phyloP scores from a whole-genome alignment of 1,140 invertebrate species.

The Berghia stephanieae region DNA sequence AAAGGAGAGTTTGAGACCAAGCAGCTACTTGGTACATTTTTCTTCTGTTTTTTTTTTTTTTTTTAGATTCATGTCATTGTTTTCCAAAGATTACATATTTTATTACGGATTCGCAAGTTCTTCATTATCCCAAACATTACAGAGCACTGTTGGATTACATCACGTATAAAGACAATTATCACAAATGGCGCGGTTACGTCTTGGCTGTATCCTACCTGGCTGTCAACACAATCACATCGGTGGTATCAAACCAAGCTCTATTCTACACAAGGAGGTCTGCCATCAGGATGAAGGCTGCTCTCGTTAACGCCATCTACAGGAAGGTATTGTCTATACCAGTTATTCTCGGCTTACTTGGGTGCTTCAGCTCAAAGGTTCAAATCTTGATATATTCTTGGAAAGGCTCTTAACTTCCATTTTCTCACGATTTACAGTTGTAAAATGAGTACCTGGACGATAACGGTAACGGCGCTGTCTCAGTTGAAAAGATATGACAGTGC shows the following conservation, averaged over 20 bases:
- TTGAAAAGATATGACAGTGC: too few species aligned
- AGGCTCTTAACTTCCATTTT: too few species aligned
- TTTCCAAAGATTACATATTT: too few species aligned
- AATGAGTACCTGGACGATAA: too few species aligned
- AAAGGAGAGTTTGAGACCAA: not conserved
- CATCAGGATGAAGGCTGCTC: constrained; percentile 32
- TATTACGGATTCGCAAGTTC: too few species aligned
- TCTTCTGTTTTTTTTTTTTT: not conserved
- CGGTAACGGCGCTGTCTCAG: too few species aligned
- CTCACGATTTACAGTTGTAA: too few species aligned
- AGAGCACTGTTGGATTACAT: constrained; percentile 18
- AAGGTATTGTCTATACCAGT: constrained; percentile 34
- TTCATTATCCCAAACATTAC: not conserved
- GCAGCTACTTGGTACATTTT: not conserved
- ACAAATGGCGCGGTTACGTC: constrained; percentile 19
- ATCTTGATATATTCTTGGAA: too few species aligned
- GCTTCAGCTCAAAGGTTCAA: not conserved
- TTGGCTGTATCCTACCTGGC: constrained; percentile 13
- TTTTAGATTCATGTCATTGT: too few species aligned
- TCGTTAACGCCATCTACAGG: constrained; percentile 35
- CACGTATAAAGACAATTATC: not conserved
- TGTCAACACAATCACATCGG: constrained; percentile 18
- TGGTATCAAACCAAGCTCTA: constrained; percentile 28
- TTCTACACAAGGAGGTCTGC: constrained; percentile 12
- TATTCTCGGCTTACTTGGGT: not conserved